Base-by-base conservation (phyloP, 2,113 vertebrate species). In the Bungarus multicinctus region DNA sequence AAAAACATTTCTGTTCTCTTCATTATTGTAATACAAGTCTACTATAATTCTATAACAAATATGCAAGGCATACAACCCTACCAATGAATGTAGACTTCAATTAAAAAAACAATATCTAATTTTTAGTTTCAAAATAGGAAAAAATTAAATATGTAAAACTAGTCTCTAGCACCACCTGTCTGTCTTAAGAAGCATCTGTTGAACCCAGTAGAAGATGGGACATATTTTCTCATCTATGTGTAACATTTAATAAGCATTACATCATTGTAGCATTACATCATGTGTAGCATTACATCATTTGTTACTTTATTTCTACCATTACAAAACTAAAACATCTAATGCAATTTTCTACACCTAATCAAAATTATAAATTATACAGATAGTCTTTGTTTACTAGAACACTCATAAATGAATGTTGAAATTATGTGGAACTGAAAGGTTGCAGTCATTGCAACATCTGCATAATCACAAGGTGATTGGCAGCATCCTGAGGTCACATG, bases 41-140 rank as follows among this genome's bases (percentile, higher is more conserved):
- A 39, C 6, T 20, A 20, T 81, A 81, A 20, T 81, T 81, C 34
- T 81, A 1, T 81, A 86, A 43, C 11, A 86, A 86, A 27, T 86
- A 86, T 45, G 85, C 43, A 86, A 86, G 23, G 43, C n/a, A 81
- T 20, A 81, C 2, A 16, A 18, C 64, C n/a, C 12, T 74, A 39
- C n/a, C 34, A 89, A 23, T 57, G 34, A 55, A 39, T 54, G 53
- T 89, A 57, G 14, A 57, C 22, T 89, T 47, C 23, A 64, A 18
- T 0, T 60, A 27, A 95, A 58, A 58, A 86, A 86, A 25, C 11
- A 34, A 14, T 87, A 50, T 47, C 3, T 86, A 60, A n/a, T 12
- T 81, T 81, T 20, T 22, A 34, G 7, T 90, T 81, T 81, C 53
- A 52, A 89, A 57, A 88, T 18, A 94, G 94, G 90, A 90, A 52